Conservation (phyloP, 2,888 invertebrate species). For the Rhagonycha fulva region DNA sequence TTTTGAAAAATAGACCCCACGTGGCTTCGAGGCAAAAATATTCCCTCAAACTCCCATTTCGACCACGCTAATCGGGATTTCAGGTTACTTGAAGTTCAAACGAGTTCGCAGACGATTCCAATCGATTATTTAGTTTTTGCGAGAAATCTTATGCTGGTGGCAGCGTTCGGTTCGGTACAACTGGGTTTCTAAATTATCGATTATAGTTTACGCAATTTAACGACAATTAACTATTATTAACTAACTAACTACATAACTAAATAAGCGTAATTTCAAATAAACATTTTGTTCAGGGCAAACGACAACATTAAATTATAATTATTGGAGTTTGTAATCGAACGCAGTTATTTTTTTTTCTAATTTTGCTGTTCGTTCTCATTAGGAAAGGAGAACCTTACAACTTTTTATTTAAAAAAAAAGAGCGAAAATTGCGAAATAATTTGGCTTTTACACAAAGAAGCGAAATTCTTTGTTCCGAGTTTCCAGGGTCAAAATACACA, state of each 20-base stretch:
- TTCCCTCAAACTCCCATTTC: not conserved
- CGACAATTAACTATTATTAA: conserved; percentile 2
- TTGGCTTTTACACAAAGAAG: conserved; percentile 15
- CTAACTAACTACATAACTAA: conserved; percentile 7
- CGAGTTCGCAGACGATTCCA: not conserved
- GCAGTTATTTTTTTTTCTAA: not conserved
- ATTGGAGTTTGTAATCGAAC: conserved; percentile 13
- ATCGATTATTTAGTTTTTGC: not conserved
- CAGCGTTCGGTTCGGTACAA: not conserved
- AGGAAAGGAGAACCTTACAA: not conserved
- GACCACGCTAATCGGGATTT: not conserved
- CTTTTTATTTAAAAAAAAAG: not conserved
- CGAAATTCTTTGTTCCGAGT: conserved; percentile 29
- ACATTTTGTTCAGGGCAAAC: conserved; percentile 23
- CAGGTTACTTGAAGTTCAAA: not conserved
- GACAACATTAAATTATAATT: conserved; percentile 27
- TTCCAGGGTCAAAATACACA: conserved; percentile 34
- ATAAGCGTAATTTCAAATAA: conserved; percentile 18
- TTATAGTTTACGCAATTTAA: conserved; percentile 9
- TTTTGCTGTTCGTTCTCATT: not conserved
- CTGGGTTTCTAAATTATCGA: not conserved
- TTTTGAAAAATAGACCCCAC: not conserved
- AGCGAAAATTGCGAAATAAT: not conserved
- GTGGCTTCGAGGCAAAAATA: not conserved
- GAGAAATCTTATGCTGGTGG: not conserved